These are phyloP conservation scores for Homarus gammarus DNA, from an alignment of 2,888 invertebrate genomes.

Conservation along the genomic window DNA sequence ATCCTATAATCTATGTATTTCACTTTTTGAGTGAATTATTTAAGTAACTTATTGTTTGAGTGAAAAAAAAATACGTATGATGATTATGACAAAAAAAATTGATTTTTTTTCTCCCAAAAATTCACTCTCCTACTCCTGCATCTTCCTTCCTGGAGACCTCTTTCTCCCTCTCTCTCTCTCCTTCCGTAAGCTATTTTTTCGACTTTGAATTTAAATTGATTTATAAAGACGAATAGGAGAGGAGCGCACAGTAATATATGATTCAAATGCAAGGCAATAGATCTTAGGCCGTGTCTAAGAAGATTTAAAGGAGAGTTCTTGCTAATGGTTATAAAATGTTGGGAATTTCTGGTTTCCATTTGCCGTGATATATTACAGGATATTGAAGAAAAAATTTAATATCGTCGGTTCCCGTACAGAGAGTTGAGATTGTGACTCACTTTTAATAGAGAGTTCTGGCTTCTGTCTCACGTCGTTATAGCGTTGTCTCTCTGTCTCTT, in stretches of 20 bases:
- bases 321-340: conserved; percentile 72
- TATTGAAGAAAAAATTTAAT: conserved; percentile 60
- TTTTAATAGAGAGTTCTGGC: background rate
- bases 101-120: no score
- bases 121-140: no score
- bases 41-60: no score
- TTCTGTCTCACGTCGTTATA: background rate
- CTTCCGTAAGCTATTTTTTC: conserved; percentile 29
- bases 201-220: conserved; percentile 70
- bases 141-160: background rate
- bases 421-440: conserved; percentile 11
- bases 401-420: conserved; percentile 36
- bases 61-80: no score
- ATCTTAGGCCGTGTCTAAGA: conserved; percentile 68
- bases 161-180: conserved; percentile 16
- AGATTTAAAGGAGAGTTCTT: conserved; percentile 69
- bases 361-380: conserved; percentile 60
- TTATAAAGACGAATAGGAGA: conserved; percentile 64
- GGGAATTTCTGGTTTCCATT: conserved; percentile 72
- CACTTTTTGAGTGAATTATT: no score
- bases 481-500: background rate
- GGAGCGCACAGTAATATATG: conserved; percentile 62
- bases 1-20: background rate
- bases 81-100: no score
- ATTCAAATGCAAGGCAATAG: conserved; percentile 69